These are phyloP conservation scores for Lasioglossum morio DNA, from an alignment of 2,888 invertebrate genomes.

Conservation along the genomic window DNA sequence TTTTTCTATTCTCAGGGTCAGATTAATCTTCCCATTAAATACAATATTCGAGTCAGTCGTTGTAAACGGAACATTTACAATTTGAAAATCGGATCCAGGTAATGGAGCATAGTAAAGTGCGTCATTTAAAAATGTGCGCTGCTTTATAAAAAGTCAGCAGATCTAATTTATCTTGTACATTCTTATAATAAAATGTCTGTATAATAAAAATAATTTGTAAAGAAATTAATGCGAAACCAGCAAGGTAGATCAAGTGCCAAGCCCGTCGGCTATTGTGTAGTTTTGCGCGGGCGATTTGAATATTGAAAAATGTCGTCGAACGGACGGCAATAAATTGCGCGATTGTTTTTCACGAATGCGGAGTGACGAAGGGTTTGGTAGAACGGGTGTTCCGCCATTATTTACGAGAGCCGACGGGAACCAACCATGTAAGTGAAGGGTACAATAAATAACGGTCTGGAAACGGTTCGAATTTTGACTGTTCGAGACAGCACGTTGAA, in stretches of 20 bases:
- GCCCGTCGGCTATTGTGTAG: not conserved
- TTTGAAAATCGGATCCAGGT: not conserved
- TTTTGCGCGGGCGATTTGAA: not conserved
- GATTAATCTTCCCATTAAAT: not conserved
- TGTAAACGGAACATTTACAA: not conserved
- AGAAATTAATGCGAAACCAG: not conserved
- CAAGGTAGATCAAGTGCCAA: not conserved
- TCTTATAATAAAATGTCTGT: no score
- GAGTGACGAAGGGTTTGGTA: not conserved
- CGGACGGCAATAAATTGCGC: not conserved
- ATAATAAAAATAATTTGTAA: not conserved
- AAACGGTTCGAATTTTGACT: slow-evolving; percentile 17
- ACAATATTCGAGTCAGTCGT: not conserved
- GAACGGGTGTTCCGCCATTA: not conserved
- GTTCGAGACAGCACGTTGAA: slow-evolving; percentile 49
- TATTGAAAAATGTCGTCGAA: not conserved
- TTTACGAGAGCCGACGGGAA: slow-evolving; percentile 12
- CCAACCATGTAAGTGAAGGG: slow-evolving; percentile 38
- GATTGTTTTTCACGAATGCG: not conserved
- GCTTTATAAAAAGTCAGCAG: not conserved
- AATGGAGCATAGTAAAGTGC: not conserved
- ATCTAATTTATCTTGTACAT: not conserved
- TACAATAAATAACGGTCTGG: slow-evolving; percentile 24
- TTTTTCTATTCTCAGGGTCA: not conserved
- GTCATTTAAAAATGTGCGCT: not conserved